Evolutionary conservation across 2,888 invertebrate genomes (phyloP).

Genomic region (Gymnosoma rotundatum): DNA sequence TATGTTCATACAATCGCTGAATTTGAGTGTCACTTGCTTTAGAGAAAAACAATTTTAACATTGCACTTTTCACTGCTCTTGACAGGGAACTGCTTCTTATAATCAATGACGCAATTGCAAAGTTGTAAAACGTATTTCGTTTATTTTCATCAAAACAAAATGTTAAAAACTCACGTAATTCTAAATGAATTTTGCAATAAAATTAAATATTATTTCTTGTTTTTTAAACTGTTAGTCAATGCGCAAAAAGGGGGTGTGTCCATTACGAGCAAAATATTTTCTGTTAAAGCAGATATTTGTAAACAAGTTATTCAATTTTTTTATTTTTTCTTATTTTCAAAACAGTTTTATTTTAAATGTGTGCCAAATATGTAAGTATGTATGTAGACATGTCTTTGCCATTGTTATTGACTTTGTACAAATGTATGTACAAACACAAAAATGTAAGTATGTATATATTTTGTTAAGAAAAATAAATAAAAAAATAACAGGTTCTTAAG

Average conservation of each 20-base stretch:
- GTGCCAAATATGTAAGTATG: background rate
- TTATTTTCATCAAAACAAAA: too few species aligned
- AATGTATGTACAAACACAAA: too few species aligned
- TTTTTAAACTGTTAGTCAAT: background rate
- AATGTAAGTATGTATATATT: background rate
- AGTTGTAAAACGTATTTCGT: too few species aligned
- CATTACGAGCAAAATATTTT: background rate
- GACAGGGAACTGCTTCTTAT: too few species aligned
- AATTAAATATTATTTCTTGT: background rate
- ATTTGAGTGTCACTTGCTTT: too few species aligned
- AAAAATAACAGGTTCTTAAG: too few species aligned
- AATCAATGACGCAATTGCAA: too few species aligned
- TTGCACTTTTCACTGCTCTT: too few species aligned
- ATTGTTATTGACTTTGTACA: background rate
- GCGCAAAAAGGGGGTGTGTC: conserved; percentile 51
- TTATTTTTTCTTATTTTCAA: conserved; percentile 5
- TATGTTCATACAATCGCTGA: too few species aligned
- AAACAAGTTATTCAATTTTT: conserved; percentile 32
- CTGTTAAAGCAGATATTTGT: conserved; percentile 11
- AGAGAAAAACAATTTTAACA: too few species aligned
- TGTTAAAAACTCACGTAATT: too few species aligned
- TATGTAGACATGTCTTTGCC: background rate
- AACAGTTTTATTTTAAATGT: conserved; percentile 10
- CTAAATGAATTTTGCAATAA: conserved; percentile 10
- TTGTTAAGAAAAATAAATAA: background rate